Base-by-base conservation (phyloP, 2,888 invertebrate species). In the Arrhopalites spinosus region DNA sequence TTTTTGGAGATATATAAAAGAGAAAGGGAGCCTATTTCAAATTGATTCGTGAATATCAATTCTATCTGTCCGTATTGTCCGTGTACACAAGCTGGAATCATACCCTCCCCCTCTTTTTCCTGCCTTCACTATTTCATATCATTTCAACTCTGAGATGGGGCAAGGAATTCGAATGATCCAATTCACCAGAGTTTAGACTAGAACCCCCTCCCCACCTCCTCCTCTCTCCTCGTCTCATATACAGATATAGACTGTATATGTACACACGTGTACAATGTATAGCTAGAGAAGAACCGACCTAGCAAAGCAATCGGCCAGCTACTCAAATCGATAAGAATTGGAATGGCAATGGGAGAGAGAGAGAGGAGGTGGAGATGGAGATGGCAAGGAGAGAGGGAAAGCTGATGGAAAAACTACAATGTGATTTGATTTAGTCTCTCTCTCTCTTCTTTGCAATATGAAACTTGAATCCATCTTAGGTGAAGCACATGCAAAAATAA, bases 131-230 rank as follows among this genome's bases (percentile, higher is more conserved):
- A 50, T 50, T 50, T 50, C 50, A 50, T 50, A 50, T 50, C 50
- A 50, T 50, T 50, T n/a, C 50, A n/a, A 50, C 50, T 50, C 8
- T 50, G 50, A 50, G 50, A 50, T n/a, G 50, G n/a, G 50, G 15
- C n/a, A n/a, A 50, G 50, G 50, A 50, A 50, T 50, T n/a, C 50
- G n/a, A 50, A 50, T 50, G 50, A 50, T 50, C n/a, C n/a, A 15
- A 50, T 50, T 50, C 50, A 15, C 8, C 17, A 5, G 17, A 50
- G n/a, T 50, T 15, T 50, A 50, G 17, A 36, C 50, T 50, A 13
- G 8, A 50, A 17, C 50, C 17, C 50, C 15, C 17, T 17, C 50
- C 45, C 7, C 45, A 45, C 8, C 15, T 15, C 7, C 45, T 45
- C 15, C 45, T 45, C 45, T 15, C 15, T 45, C 45, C 45, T 15